phyloP scores from a whole-genome alignment of 2,888 invertebrate species.

The Dastarcus helophoroides region DNA sequence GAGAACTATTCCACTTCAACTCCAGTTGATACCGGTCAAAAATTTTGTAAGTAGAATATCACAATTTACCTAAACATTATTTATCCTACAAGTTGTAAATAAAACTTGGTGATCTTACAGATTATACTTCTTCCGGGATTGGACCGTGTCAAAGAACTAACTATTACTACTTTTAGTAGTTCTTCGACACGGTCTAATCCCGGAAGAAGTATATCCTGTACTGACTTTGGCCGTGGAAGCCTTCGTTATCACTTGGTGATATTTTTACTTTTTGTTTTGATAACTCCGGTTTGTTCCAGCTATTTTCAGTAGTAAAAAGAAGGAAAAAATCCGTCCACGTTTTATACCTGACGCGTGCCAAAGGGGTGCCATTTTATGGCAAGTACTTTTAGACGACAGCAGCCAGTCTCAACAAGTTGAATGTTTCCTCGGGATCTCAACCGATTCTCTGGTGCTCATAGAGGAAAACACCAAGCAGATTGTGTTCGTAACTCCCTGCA shows the following conservation, averaged over 20 bases:
- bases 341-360: constrained; percentile 61
- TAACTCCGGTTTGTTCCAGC: constrained; percentile 30
- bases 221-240: no score
- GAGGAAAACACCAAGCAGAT: constrained; percentile 74
- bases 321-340: constrained; percentile 62
- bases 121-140: no score
- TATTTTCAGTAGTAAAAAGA: constrained; percentile 61
- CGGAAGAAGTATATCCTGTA: no score
- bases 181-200: no score
- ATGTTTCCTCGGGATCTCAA: constrained; percentile 75
- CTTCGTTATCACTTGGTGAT: no score
- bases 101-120: no score
- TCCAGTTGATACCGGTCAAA: constrained; percentile 71
- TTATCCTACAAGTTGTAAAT: no score
- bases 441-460: constrained; percentile 76
- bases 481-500: constrained; percentile 76
- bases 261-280: no score
- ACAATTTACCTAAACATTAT: no score
- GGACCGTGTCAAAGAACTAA: no score
- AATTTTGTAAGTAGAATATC: constrained; percentile 82
- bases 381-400: constrained; percentile 62
- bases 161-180: no score
- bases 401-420: constrained; percentile 55
- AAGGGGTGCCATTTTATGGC: constrained; percentile 74
- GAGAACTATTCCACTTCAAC: constrained; percentile 72